Evolutionary conservation across 2,888 invertebrate genomes (phyloP), one percentile per base, ranked within the genome.

Genomic region (Lasioglossum vierecki): DNA sequence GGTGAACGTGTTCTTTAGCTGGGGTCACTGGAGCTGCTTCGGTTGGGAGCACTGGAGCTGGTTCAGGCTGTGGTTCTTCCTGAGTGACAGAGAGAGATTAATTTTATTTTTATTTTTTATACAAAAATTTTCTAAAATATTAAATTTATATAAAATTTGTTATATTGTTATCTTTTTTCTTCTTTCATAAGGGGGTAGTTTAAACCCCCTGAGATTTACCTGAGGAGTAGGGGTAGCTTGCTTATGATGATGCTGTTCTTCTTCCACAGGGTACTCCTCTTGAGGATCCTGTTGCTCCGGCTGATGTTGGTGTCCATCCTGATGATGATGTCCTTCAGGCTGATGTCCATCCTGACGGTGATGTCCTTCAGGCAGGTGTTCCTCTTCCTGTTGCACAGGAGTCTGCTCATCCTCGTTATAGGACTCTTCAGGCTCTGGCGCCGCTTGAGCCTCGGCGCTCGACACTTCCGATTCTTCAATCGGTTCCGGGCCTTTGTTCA

Each of bases 381-480:
- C 79, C 0, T 80, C 79, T 30, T 85, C 82, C 26, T 77, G 77
- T 9, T 86, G 83, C 46, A 76, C 83, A 4, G 87, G 90, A 13
- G 82, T 46, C 30, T 89, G 88, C 4, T 88, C 86, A 0, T 87
- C 80, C 44, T 84, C 88, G 60, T 84, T 86, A 5, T 79, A 78
- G 30, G 88, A 80, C 35, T 89, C 90, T 0, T 91, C 91, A 3
- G 86, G 83, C 18, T 79, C 90, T 0, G 93, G 93, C 1, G 92
- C 89, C 5, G 94, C 94, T 75, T 94, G 93, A 0, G 93, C 94
- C 70, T 94, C 92, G 3, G 94, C 91, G 68, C 92, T 94, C 0
- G 94, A 90, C n/a, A 93, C 76, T n/a, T 93, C 92, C 49, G 90
- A 78, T 68, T 93, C 93, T 44, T 92, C 92, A 75, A 87, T 88